Evolutionary conservation across 2,113 vertebrate species (phyloP).

Genomic region (Psammodynastes pulverulentus): DNA sequence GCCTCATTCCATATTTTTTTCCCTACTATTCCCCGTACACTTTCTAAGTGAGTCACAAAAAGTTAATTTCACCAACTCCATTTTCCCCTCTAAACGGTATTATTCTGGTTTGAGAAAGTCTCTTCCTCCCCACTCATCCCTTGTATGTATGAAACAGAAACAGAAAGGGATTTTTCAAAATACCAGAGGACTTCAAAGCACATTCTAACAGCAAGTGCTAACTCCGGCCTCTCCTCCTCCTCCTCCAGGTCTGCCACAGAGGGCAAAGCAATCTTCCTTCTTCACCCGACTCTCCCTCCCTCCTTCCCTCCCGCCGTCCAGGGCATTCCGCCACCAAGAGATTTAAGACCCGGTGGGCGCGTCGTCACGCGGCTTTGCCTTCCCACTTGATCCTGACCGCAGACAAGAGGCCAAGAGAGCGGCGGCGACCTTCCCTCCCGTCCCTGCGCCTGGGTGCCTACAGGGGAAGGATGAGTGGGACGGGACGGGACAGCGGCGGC

Average conservation of each 20-base stretch:
- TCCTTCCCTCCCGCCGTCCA: not conserved
- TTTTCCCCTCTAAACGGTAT: not conserved
- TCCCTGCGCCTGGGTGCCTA: not conserved
- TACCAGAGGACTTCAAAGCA: not conserved
- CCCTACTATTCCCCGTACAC: not conserved
- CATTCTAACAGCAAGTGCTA: not conserved
- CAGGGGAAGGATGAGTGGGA: not conserved
- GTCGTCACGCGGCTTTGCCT: not conserved
- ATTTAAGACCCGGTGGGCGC: not conserved
- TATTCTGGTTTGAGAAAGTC: not conserved
- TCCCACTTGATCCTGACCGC: conserved; percentile 20
- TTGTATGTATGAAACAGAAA: not conserved
- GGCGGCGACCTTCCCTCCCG: not conserved
- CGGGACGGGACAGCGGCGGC: no score
- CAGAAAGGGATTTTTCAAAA: not conserved
- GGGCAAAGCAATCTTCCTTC: not conserved
- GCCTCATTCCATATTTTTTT: not conserved
- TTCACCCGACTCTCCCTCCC: not conserved
- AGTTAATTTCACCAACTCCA: not conserved
- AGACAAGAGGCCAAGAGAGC: not conserved
- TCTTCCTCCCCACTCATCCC: not conserved
- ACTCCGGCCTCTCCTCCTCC: no score
- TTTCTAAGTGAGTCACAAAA: not conserved
- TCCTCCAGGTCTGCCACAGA: not conserved
- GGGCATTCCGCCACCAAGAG: not conserved